phyloP scores from a whole-genome alignment of 2,113 vertebrate genomes.

The Empidonax alnorum region DNA sequence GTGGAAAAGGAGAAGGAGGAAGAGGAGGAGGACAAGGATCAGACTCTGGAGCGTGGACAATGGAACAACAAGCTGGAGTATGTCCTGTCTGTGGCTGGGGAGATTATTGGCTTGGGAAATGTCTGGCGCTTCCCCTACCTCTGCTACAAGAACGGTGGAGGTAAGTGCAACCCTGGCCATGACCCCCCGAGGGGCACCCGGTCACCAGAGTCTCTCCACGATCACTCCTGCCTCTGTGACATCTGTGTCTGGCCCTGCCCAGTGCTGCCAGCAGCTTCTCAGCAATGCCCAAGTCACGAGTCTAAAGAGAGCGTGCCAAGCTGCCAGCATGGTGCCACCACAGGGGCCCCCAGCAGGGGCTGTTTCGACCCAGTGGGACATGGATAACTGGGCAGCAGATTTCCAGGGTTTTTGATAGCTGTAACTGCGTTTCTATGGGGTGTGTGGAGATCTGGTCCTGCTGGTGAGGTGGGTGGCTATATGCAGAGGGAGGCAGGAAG shows the following conservation, averaged over 20 bases:
- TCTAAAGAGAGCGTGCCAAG: background rate
- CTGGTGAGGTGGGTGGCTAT: background rate
- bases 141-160: slow-evolving; percentile 95
- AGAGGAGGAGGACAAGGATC: background rate
- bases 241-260: background rate
- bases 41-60: slow-evolving; percentile 82
- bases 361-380: rapidly evolving
- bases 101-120: slow-evolving; percentile 92
- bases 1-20: slow-evolving; percentile 74
- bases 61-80: slow-evolving; percentile 95
- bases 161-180: slow-evolving; percentile 69
- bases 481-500: background rate
- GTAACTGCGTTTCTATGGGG: background rate
- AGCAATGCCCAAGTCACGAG: background rate
- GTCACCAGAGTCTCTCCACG: rapidly evolving
- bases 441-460: background rate
- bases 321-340: rapidly evolving
- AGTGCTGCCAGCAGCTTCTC: background rate
- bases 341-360: rapidly evolving
- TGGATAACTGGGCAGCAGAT: rapidly evolving
- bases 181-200: background rate
- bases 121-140: slow-evolving; percentile 96
- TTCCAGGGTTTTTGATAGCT: background rate
- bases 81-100: slow-evolving; percentile 87
- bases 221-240: background rate